Base-by-base conservation (phyloP, 2,888 invertebrate species). In the Strigamia transsilvanica region DNA sequence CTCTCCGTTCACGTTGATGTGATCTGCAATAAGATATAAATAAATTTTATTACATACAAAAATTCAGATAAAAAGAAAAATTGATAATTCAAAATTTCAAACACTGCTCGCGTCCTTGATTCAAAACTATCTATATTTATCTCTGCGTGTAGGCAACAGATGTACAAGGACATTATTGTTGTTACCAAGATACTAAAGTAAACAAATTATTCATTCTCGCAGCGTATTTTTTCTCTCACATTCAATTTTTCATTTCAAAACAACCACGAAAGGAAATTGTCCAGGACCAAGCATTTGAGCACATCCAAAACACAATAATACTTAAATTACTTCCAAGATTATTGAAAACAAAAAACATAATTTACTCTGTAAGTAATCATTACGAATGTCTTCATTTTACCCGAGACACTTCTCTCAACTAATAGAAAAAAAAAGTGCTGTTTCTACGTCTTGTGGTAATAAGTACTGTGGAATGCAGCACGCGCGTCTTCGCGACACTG, bases 371-470 rank as follows among this genome's bases (percentile, higher is more conserved):
- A 73, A 73, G 15, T 73, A 27, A 27, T 32, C 73, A 73, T 73
- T 73, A 73, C 23, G 32, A 73, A 73, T 32, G 27, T 32, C 73
- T 73, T 73, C 73, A 27, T 73, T 73, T 73, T 73, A 27, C 12
- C 73, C 32, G 23, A 73, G 27, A 73, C 32, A 73, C n/a, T 73
- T 23, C 27, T 73, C 32, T 27, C 32, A 12, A 32, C 73, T 73
- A 73, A 73, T 73, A 73, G 73, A 73, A 73, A 73, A 61, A n/a
- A 73, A 73, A 73, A 32, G 51, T 73, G 73, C 73, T 32, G 56
- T 27, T 73, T n/a, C 73, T 73, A 32, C n/a, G 32, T 32, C n/a
- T 27, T 12, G 27, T 73, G 73, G 73, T 73, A 73, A 73, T 73
- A 27, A 73, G 73, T 73, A 73, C 73, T 73, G 27, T 32, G 73